Conservation (phyloP, 2,797 vertebrate genomes). For the Enteromius afrohamiltoni region DNA sequence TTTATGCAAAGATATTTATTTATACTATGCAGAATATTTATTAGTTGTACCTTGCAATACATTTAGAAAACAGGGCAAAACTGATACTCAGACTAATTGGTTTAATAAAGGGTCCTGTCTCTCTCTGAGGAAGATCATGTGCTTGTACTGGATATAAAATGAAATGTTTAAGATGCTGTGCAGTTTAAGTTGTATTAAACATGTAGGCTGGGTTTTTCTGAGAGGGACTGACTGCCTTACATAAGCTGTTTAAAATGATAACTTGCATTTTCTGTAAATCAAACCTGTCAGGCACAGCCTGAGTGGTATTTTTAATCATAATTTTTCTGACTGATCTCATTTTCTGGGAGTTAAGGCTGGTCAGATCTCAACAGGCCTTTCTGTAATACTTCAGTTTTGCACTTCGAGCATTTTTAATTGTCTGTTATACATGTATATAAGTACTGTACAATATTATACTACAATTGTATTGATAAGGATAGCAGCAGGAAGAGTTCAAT, state of each 20-base stretch:
- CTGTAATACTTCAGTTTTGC: slow-evolving; percentile 11
- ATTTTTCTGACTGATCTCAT: slow-evolving; percentile 6
- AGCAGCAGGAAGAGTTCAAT: neutral
- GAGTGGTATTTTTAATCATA: neutral
- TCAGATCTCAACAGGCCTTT: slow-evolving; percentile 1
- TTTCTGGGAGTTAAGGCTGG: neutral
- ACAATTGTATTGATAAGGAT: neutral
- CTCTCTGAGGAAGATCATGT: slow-evolving; percentile 18
- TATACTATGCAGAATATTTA: slow-evolving; percentile 36
- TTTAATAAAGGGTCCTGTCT: slow-evolving; percentile 26
- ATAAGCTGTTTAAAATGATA: slow-evolving; percentile 36
- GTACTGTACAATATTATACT: neutral
- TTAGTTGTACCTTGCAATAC: slow-evolving; percentile 10
- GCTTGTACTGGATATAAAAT: slow-evolving; percentile 15
- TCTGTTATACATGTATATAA: slow-evolving; percentile 26
- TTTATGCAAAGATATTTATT: slow-evolving; percentile 25
- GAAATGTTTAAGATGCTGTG: slow-evolving; percentile 17
- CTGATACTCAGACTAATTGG: neutral
- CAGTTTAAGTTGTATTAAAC: slow-evolving; percentile 42
- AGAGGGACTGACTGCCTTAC: slow-evolving; percentile 37
- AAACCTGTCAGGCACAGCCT: neutral
- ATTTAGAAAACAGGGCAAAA: slow-evolving; percentile 17
- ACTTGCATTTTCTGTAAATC: slow-evolving; percentile 3
- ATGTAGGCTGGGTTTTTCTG: slow-evolving; percentile 20
- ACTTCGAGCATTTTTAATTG: slow-evolving; percentile 2